Evolutionary conservation across 1,140 invertebrate species (phyloP).

Genomic region (Zaprionus tsacasi): DNA sequence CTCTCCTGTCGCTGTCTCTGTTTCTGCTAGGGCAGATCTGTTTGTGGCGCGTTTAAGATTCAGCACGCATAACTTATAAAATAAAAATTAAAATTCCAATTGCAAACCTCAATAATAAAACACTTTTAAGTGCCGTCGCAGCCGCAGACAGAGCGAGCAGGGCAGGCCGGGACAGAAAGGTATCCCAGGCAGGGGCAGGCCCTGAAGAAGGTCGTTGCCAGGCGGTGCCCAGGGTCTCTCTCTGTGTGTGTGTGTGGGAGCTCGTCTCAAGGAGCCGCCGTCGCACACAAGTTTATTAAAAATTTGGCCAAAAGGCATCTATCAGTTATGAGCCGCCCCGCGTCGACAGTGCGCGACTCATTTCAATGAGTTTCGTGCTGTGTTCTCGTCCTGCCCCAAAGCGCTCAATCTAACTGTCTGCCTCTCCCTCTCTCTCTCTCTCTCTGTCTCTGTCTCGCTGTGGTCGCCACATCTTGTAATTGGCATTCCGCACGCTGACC

Average conservation of each 20-base stretch:
- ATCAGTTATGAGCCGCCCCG: slow-evolving; percentile 64
- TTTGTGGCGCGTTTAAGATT: slow-evolving; percentile 64
- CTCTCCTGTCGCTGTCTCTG: too few relatives aligned
- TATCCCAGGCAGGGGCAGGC: slow-evolving; percentile 6
- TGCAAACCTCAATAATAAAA: slow-evolving; percentile 74
- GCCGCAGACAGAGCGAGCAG: slow-evolving; percentile 15
- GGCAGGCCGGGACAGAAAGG: slow-evolving; percentile 9
- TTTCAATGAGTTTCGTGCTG: slow-evolving; percentile 72
- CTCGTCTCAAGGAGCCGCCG: slow-evolving; percentile 22
- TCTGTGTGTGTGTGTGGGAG: slow-evolving; percentile 8
- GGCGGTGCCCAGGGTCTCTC: slow-evolving; percentile 2
- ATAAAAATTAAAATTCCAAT: slow-evolving; percentile 81
- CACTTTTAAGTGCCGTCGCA: slow-evolving; percentile 62
- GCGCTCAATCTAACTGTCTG: slow-evolving; percentile 11
- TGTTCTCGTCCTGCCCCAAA: slow-evolving; percentile 12
- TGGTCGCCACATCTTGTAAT: slow-evolving; percentile 71
- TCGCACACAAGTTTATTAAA: slow-evolving; percentile 68
- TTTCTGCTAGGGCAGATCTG: slow-evolving; percentile 21
- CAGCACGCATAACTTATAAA: slow-evolving; percentile 74
- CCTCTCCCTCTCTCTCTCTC: slow-evolving; percentile 3
- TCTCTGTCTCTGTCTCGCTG: slow-evolving; percentile 13
- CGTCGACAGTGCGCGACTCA: slow-evolving; percentile 63
- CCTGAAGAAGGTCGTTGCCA: slow-evolving; percentile 11
- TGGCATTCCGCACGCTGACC: slow-evolving; percentile 80
- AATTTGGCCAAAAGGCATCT: slow-evolving; percentile 73